Evolutionary conservation across 2,113 vertebrate genomes (phyloP), one percentile per base, ranked within the genome.

Genomic region (Thamnophis sirtalis): DNA sequence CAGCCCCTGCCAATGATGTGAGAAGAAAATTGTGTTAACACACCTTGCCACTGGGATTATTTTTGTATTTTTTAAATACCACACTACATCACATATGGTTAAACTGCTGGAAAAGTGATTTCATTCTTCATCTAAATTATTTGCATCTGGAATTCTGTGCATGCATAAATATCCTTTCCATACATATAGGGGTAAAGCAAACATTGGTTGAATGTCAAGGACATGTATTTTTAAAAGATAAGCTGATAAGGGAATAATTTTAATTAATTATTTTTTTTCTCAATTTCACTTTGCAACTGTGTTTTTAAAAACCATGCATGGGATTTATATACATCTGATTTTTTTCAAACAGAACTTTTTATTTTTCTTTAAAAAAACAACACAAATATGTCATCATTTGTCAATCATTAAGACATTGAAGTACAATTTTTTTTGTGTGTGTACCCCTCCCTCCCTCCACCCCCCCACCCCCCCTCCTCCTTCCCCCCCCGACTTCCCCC

Each of bases 1-100:
- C 38, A 92, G 38, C 53, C 86, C 68, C 86, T 94, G 84, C n/a
- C 91, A 68, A 13, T 89, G 49, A 92, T 84, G 80, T 54, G 19
- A 88, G 93, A 95, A 90, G 9, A 1, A 92, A 63, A n/a, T 91
- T 33, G 0, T 86, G 90, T 90, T 60, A 53, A 60, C 92, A 91
- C 92, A n/a, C 89, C 89, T 86, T 63, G 51, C 84, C 33, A 9
- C 15, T 51, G 19, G 9, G 9, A 90, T 89, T 93, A 58, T 1
- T 49, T 88, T 92, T 33, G 88, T 55, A 89, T 92, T 92, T 94
- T 38, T 90, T 80, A 85, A 68, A 2, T 51, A 24, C 10, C 68
- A 0, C 28, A 33, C 1, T 13, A 21, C 60, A 50, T 92, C 53
- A 89, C 60, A 2, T 84, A 38, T 85, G 54, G 13, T 1, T 92